phyloP scores from a whole-genome alignment of 2,797 vertebrate species.

The Danio albolineatus region DNA sequence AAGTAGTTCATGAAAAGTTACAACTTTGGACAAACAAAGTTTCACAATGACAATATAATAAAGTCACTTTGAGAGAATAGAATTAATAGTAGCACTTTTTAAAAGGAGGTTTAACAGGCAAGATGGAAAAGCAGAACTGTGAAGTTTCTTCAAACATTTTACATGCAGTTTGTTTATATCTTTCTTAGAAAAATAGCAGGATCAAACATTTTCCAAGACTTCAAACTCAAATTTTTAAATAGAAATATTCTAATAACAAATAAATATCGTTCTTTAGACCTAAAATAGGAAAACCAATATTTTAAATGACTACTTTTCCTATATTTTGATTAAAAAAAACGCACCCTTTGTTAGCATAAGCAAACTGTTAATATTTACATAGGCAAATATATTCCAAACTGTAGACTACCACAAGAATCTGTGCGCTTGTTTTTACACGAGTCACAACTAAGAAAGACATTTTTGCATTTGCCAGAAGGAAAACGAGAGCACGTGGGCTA shows the following conservation, averaged over 20 bases:
- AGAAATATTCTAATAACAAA: too few species aligned
- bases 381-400: not conserved
- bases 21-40: too few species aligned
- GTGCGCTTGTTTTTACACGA: not conserved
- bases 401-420: not conserved
- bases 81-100: not conserved
- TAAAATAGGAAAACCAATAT: too few species aligned
- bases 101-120: not conserved
- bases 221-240: too few species aligned
- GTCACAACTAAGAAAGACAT: not conserved
- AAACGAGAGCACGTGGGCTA: constrained; percentile 42
- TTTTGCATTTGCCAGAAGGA: not conserved
- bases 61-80: not conserved
- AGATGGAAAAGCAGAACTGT: not conserved
- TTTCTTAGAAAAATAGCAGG: not conserved
- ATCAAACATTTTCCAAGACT: not conserved
- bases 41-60: too few species aligned
- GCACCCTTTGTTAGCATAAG: not conserved
- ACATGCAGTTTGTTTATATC: not conserved
- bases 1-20: too few species aligned
- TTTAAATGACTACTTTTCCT: not conserved
- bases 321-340: not conserved
- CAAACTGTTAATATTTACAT: too few species aligned
- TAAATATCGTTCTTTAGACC: too few species aligned
- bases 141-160: not conserved